Evolutionary conservation across 2,888 invertebrate species (phyloP), one percentile per base, ranked within the genome.

Genomic region (Rhaphigaster nebulosa): DNA sequence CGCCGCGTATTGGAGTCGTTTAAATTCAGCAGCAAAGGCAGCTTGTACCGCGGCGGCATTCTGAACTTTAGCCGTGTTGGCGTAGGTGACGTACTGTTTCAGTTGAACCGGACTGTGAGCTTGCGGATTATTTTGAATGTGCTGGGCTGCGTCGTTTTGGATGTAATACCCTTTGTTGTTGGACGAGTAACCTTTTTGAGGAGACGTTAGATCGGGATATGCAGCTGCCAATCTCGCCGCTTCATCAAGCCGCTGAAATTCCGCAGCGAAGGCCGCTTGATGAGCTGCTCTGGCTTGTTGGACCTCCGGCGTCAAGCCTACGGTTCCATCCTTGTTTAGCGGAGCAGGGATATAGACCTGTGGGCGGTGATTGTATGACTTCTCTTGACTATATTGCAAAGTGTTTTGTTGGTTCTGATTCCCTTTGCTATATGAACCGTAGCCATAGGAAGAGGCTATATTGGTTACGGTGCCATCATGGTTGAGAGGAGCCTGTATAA

Each of bases 271-370:
- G 94, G 92, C 92, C 91, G 94, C 91, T 91, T 91, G 92, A 93
- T 94, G 94, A 93, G 94, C 90, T 93, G 94, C 92, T 93, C 92
- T 94, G 94, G 92, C 94, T 94, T 92, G 93, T 94, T 91, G 92
- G 94, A 92, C 93, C 93, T 80, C 92, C 29, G 92, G 92, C 1
- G 92, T 92, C 26, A 91, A 91, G 12, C 91, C 87, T n/a, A 92
- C 92, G 54, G 92, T 92, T 26, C 92, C 92, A 70, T 92, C 92
- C 65, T 87, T 87, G 88, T 92, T 92, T 29, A 92, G 88, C 15
- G 92, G 92, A 18, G 70, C 70, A 0, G 70, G 70, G 70, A 5
- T 76, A 38, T 76, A 76, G 20, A 38, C 5, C 38, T 76, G 70
- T 20, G 70, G 70, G 1, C 29, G 29, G 38, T 76, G 23, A 8